Evolutionary conservation across 2,888 invertebrate genomes (phyloP).

Genomic region (Catonia carolina): DNA sequence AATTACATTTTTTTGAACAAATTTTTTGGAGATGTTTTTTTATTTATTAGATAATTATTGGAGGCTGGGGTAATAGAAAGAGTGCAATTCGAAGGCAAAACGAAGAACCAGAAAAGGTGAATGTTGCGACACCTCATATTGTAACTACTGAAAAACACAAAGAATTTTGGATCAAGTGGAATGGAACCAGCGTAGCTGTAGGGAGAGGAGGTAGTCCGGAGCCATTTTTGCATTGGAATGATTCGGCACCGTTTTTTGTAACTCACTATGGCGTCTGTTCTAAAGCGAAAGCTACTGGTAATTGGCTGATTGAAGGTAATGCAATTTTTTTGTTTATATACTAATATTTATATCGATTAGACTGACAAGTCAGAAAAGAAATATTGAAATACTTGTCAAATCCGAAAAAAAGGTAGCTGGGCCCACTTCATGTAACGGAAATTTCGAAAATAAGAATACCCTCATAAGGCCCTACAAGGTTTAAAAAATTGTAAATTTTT

Average conservation of each 20-base stretch:
- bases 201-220: conserved; percentile 65
- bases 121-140: conserved; percentile 63
- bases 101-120: conserved; percentile 65
- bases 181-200: conserved; percentile 53
- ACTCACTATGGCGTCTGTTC: conserved; percentile 75
- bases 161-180: conserved; percentile 80
- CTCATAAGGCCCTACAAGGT: no score
- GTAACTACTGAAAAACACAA: conserved; percentile 66
- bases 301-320: conserved; percentile 79
- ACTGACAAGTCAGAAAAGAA: no score
- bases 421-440: no score
- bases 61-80: conserved; percentile 81
- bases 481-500: no score
- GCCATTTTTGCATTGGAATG: conserved; percentile 66
- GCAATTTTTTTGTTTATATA: no score
- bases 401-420: no score
- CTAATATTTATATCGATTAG: no score
- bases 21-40: no score
- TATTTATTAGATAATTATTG: conserved; percentile 67
- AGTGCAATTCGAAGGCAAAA: conserved; percentile 75
- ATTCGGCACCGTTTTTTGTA: conserved; percentile 63
- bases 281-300: conserved; percentile 76
- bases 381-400: no score
- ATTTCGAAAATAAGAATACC: no score
- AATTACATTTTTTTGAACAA: no score